Evolutionary conservation across 2,888 invertebrate species (phyloP), one percentile per base, ranked within the genome.

Genomic region (Pollenia angustigena): DNA sequence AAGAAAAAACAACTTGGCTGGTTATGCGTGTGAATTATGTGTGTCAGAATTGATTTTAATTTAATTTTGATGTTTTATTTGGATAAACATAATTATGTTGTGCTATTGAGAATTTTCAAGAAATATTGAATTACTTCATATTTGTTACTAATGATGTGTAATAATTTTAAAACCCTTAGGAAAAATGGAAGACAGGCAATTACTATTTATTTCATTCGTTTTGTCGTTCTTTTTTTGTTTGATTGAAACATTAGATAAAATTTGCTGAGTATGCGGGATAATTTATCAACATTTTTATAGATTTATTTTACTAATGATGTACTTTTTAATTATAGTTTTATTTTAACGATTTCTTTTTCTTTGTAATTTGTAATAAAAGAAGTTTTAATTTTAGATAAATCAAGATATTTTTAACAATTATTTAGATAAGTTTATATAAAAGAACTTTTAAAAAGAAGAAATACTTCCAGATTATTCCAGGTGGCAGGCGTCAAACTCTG

Each of bases 1-100:
- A 2, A 32, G 3, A 32, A 32, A 32, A 32, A 32, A 32, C 4
- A 11, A 14, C 48, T 74, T 46, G 12, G 16, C 10, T 74, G 42
- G 9, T 8, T 4, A 16, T 75, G 16, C 16, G 54, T 71, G 14
- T 48, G 64, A 82, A 42, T 81, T 52, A 44, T 71, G 18, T 46
- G 48, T 83, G 71, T 76, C 71, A 58, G 62, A 83, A 71, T 78
- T 83, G 11, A 54, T 64, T 62, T 76, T 60, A 76, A 76, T 74
- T 44, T 18, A 10, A 42, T 62, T 69, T 62, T 76, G 62, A 56
- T 82, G 14, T 48, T 78, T 50, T 46, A 16, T 80, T 52, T 32
- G 14, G 16, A 18, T 72, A 42, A 54, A 62, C 4, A 71, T 56
- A 40, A 64, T 54, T 62, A 44, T 54, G 4, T 56, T 64, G 12